Base-by-base conservation (phyloP, 2,888 invertebrate genomes). In the Protodeltote pygarga region DNA sequence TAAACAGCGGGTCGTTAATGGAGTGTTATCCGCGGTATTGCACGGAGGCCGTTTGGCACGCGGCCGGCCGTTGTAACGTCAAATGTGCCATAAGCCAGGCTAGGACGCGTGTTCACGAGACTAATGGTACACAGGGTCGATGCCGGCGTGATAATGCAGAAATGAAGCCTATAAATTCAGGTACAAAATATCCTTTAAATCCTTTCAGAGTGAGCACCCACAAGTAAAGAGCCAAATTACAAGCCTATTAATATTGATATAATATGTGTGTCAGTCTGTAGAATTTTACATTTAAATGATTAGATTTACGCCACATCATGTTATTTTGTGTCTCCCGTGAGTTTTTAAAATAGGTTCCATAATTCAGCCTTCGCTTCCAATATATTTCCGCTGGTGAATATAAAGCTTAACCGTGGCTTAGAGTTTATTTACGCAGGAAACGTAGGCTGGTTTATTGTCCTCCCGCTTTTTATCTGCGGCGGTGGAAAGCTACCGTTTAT, bases 361-460 rank as follows among this genome's bases (percentile, higher is more conserved):
- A 27, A 13, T n/a, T 14, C 14, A 14, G 13, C 14, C 13, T 8
- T 11, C n/a, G 14, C 13, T 14, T 14, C n/a, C 4, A 5, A 8
- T 14, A 13, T 57, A 34, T 41, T 23, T 1, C 16, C 34, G 2
- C 29, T 0, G 49, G 41, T 20, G 34, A 29, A 10, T n/a, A n/a
- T n/a, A n/a, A n/a, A n/a, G n/a, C 13, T 5, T n/a, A 25, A n/a
- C 20, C 54, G 31, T 9, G 29, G 64, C 37, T 41, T 34, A 10
- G 17, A 29, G 71, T 76, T 73, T 71, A 75, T 73, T 68, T 71
- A 67, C 70, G 61, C 69, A 62, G 71, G 73, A 73, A 73, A 70
- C 57, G 61, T 64, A 51, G 65, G 62, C 58, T 59, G 65, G 59
- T 75, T 74, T 73, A 75, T 69, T 66, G 65, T 59, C 55, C 65